These are phyloP conservation scores for Pomacea maculata DNA, from an alignment of 1,140 invertebrate species.

Conservation along the genomic window DNA sequence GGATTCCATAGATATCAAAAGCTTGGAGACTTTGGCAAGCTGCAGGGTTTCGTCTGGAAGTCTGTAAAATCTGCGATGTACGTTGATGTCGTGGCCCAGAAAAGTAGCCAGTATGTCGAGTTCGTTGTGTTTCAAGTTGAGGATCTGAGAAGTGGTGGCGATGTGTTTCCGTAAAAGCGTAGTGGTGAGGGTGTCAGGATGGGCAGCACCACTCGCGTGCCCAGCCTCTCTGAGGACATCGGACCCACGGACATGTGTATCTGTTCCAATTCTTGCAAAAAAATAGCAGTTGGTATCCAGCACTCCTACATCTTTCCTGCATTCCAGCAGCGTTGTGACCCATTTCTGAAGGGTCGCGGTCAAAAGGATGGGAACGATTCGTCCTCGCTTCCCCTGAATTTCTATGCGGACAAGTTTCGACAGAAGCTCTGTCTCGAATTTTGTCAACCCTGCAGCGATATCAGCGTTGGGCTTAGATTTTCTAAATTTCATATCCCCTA, in stretches of 20 bases:
- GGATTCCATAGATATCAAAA: conserved; percentile 14
- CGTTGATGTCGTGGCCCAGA: conserved; percentile 28
- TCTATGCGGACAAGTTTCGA: not conserved
- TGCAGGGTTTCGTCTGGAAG: conserved; percentile 23
- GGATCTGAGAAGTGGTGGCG: conserved; percentile 21
- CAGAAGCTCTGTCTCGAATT: not conserved
- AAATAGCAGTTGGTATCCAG: not conserved
- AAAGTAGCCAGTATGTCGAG: conserved; percentile 20
- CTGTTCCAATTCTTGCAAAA: not conserved
- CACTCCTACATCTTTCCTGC: not conserved
- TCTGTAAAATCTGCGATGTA: conserved; percentile 22
- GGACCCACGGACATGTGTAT: not conserved
- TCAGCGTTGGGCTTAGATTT: not conserved
- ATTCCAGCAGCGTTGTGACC: not conserved
- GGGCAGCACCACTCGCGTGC: not conserved
- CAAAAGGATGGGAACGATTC: not conserved
- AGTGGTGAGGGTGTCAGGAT: not conserved
- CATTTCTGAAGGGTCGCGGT: not conserved
- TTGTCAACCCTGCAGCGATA: not conserved
- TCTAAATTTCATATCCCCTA: not conserved
- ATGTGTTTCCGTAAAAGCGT: conserved; percentile 25
- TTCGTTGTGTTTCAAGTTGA: conserved; percentile 25
- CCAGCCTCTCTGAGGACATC: not conserved
- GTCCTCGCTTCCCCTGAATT: not conserved
- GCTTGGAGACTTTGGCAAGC: conserved; percentile 18